phyloP scores from a whole-genome alignment of 1,140 invertebrate genomes.

The Drepana arcuata region DNA sequence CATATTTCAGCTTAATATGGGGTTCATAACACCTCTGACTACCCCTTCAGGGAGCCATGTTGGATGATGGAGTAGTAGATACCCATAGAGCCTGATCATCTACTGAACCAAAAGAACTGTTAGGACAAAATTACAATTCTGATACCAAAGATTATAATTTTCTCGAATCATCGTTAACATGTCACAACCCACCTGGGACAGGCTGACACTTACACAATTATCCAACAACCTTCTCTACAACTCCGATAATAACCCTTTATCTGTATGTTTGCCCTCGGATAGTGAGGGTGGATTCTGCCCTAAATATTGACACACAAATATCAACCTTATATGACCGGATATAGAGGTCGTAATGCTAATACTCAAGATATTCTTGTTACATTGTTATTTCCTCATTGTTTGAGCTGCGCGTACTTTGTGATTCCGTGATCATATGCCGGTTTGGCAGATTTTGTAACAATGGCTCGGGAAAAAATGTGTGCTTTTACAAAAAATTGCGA shows the following conservation, averaged over 20 bases:
- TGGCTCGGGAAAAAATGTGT: slow-evolving; percentile 7
- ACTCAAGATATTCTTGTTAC: slow-evolving; percentile 26
- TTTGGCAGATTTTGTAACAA: slow-evolving; percentile 47
- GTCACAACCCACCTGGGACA: slow-evolving; percentile 28
- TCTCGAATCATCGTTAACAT: slow-evolving; percentile 10
- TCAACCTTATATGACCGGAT: slow-evolving; percentile 5
- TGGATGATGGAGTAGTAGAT: too few species aligned
- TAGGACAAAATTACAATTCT: too few species aligned
- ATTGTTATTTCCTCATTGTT: slow-evolving; percentile 37
- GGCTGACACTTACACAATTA: slow-evolving; percentile 18
- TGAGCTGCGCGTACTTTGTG: slow-evolving; percentile 21
- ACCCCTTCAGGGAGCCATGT: too few species aligned
- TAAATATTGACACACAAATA: slow-evolving; percentile 7
- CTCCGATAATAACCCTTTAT: slow-evolving; percentile 35
- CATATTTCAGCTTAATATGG: too few species aligned
- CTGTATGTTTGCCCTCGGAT: slow-evolving; percentile 30
- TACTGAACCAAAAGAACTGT: too few species aligned
- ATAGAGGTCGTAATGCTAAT: slow-evolving; percentile 11
- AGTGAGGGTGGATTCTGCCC: slow-evolving; percentile 39
- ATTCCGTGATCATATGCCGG: slow-evolving; percentile 41
- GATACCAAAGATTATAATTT: too few species aligned
- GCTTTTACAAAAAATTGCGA: too few species aligned
- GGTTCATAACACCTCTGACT: too few species aligned
- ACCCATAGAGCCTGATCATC: too few species aligned
- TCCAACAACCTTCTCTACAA: slow-evolving; percentile 18